phyloP scores from a whole-genome alignment of 2,888 invertebrate genomes.

The Orthosia cruda region DNA sequence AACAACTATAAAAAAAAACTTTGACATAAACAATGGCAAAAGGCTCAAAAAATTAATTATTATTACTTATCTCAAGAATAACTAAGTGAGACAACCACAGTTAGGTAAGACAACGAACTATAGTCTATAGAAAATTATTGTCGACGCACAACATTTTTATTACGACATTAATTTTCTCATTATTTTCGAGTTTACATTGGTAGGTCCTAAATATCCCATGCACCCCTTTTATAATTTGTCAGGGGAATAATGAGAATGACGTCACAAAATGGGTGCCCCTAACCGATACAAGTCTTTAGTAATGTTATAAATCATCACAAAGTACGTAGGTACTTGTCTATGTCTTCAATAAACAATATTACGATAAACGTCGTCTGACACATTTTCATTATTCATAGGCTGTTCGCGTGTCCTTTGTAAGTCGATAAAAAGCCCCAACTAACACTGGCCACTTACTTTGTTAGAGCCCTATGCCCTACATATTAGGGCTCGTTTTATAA shows the following conservation, averaged over 20 bases:
- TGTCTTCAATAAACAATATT: slow-evolving; percentile 38
- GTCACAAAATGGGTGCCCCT: not conserved
- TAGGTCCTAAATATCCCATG: not conserved
- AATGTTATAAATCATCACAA: slow-evolving; percentile 13
- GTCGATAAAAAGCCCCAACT: slow-evolving; percentile 59
- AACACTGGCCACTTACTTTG: slow-evolving; percentile 46
- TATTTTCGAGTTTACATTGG: too few species aligned
- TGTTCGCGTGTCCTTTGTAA: slow-evolving; percentile 49
- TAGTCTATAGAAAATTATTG: slow-evolving; percentile 4
- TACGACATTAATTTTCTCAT: not conserved
- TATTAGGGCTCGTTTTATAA: slow-evolving; percentile 41
- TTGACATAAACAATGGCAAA: too few species aligned
- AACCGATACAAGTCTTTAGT: not conserved
- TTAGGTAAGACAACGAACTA: slow-evolving; percentile 23
- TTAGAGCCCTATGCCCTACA: slow-evolving; percentile 48
- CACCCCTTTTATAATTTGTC: not conserved
- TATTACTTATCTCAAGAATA: not conserved
- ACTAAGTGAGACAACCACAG: not conserved
- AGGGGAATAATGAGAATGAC: slow-evolving; percentile 5
- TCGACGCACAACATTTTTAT: not conserved
- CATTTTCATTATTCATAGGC: slow-evolving; percentile 57
- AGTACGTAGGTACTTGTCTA: slow-evolving; percentile 20
- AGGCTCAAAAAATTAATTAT: not conserved
- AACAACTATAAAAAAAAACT: not conserved
- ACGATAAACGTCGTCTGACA: slow-evolving; percentile 35